These are phyloP conservation scores for Etheostoma nigrum DNA, from an alignment of 2,797 vertebrate species.

Conservation along the genomic window DNA sequence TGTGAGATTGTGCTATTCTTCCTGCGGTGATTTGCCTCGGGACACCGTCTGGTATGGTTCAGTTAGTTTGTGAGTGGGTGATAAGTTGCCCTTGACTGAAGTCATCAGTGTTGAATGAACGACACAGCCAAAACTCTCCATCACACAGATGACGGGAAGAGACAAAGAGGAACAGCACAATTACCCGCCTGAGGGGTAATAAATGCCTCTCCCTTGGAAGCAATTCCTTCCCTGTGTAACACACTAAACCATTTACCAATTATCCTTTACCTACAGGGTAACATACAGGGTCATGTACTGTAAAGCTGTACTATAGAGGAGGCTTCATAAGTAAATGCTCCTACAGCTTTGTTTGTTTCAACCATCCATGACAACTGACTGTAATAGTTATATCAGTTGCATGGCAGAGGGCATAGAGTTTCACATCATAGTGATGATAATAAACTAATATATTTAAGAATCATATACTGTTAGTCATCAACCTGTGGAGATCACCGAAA, in stretches of 20 bases:
- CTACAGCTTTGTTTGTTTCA: constrained; percentile 31
- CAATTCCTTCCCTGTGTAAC: constrained; percentile 71
- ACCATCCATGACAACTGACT: constrained; percentile 24
- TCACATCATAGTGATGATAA: constrained; percentile 5
- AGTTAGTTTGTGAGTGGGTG: constrained; percentile 85
- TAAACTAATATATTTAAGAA: constrained; percentile 5
- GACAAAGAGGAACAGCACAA: constrained; percentile 84
- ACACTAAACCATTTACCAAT: constrained; percentile 72
- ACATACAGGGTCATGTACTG: constrained; percentile 72
- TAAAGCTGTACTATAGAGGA: constrained; percentile 58
- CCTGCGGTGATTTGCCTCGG: constrained; percentile 78
- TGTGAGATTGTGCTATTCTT: constrained; percentile 57
- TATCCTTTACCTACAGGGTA: constrained; percentile 76
- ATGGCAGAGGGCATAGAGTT: background rate
- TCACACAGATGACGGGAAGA: constrained; percentile 85
- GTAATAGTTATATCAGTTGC: constrained; percentile 6
- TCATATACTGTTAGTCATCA: constrained; percentile 9
- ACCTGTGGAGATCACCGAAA: constrained; percentile 6
- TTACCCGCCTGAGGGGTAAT: constrained; percentile 84
- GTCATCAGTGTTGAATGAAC: constrained; percentile 84
- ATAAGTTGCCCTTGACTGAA: constrained; percentile 87
- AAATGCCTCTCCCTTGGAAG: constrained; percentile 77
- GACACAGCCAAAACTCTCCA: constrained; percentile 83
- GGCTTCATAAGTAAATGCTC: constrained; percentile 44
- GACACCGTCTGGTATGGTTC: constrained; percentile 78